phyloP scores from a whole-genome alignment of 2,113 vertebrate species.

The Neomonachus schauinslandi region DNA sequence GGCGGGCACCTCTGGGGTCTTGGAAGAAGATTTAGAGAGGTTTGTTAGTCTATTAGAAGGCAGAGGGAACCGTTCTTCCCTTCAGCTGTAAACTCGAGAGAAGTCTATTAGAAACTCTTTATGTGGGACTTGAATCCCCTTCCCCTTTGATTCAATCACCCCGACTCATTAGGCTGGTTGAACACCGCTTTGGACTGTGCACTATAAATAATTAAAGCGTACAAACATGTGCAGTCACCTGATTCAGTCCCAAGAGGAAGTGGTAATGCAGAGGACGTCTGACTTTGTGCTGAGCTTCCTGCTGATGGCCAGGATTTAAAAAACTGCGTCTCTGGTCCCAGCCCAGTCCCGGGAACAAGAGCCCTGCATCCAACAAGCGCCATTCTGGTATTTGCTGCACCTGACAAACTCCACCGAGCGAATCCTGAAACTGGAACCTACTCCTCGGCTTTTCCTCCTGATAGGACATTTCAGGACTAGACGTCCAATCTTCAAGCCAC shows the following conservation, averaged over 20 bases:
- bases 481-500: background rate
- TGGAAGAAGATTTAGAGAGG: slow-evolving; percentile 61
- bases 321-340: background rate
- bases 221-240: slow-evolving; percentile 50
- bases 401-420: background rate
- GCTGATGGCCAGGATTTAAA: slow-evolving; percentile 6
- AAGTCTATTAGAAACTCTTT: slow-evolving; percentile 69
- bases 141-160: slow-evolving; percentile 71
- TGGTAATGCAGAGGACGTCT: background rate
- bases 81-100: slow-evolving; percentile 69
- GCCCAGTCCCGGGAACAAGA: background rate
- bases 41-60: slow-evolving; percentile 72
- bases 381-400: background rate
- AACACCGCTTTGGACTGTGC: slow-evolving; percentile 57
- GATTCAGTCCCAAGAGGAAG: slow-evolving; percentile 45
- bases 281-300: slow-evolving; percentile 8
- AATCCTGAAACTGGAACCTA: background rate
- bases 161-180: slow-evolving; percentile 65
- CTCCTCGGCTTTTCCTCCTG: background rate
- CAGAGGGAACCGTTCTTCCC: slow-evolving; percentile 54
- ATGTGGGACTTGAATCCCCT: slow-evolving; percentile 48
- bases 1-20: slow-evolving; percentile 66
- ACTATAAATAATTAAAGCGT: slow-evolving; percentile 74
- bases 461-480: background rate
- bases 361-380: background rate